Conservation (phyloP, 2,797 vertebrate genomes). For the Macroramphosus scolopax region DNA sequence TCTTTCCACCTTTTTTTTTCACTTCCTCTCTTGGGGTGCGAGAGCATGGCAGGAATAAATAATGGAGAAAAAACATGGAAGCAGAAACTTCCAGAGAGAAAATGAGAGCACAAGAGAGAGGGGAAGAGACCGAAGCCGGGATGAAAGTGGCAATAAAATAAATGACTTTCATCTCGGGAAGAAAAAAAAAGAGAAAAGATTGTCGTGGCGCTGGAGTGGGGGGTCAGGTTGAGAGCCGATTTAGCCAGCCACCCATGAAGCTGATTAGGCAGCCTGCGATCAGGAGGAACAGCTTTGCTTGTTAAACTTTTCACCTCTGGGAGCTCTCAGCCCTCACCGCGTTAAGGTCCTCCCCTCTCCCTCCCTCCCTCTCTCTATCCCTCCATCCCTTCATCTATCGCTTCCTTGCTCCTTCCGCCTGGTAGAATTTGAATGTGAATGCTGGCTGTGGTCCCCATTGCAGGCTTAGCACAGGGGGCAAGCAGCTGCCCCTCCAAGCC, state of each 20-base stretch:
- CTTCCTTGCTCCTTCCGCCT: conserved; percentile 67
- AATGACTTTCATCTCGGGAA: conserved; percentile 89
- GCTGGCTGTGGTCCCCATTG: conserved; percentile 52
- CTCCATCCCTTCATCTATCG: conserved; percentile 46
- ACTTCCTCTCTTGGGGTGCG: conserved; percentile 61
- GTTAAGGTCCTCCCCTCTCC: conserved; percentile 36
- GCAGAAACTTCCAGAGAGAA: conserved; percentile 52
- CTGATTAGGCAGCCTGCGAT: conserved; percentile 98
- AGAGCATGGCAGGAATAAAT: conserved; percentile 49
- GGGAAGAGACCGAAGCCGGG: conserved; percentile 34
- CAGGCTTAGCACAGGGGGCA: conserved; percentile 55
- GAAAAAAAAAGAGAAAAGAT: conserved; percentile 66
- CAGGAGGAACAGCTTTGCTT: conserved; percentile 99
- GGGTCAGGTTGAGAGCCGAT: conserved; percentile 79
- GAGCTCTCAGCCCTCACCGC: conserved; percentile 65
- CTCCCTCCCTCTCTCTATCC: conserved; percentile 19
- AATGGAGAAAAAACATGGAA: conserved; percentile 20
- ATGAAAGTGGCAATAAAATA: conserved; percentile 82
- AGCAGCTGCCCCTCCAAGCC: conserved; percentile 72
- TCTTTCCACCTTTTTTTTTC: conserved; percentile 19
- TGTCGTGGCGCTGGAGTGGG: conserved; percentile 35
- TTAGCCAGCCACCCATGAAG: conserved; percentile 99
- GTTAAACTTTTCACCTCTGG: conserved; percentile 99
- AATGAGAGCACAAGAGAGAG: conserved; percentile 43
- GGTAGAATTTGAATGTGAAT: conserved; percentile 77